Conservation (phyloP, 1,140 invertebrate species). For the Rhopalosiphum maidis region DNA sequence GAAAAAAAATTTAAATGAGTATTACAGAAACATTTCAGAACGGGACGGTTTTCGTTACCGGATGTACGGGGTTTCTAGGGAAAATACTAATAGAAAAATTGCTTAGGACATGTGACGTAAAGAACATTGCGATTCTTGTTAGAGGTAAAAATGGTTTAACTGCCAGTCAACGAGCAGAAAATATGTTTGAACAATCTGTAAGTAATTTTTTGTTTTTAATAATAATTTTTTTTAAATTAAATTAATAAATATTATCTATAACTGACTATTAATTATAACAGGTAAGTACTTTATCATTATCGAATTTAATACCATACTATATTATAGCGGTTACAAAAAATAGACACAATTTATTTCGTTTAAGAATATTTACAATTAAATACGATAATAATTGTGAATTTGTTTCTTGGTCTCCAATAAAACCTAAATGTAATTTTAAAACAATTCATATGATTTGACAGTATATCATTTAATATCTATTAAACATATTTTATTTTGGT, state of each 20-base stretch:
- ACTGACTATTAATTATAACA: too few species aligned
- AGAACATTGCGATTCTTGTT: not conserved
- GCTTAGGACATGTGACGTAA: conserved; percentile 73
- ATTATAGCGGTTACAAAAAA: too few species aligned
- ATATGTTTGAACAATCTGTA: conserved; percentile 62
- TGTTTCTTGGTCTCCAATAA: not conserved
- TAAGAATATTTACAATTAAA: not conserved
- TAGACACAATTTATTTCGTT: not conserved
- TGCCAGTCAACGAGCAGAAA: conserved; percentile 64
- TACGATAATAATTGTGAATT: not conserved
- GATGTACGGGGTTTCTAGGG: conserved; percentile 75
- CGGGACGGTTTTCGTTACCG: conserved; percentile 68
- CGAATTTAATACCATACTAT: too few species aligned
- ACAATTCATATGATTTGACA: too few species aligned
- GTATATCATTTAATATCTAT: too few species aligned
- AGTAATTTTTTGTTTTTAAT: conserved; percentile 46
- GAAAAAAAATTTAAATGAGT: not conserved
- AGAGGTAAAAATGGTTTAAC: not conserved
- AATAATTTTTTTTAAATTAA: too few species aligned
- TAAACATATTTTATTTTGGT: too few species aligned
- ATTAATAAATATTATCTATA: too few species aligned
- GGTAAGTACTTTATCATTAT: too few species aligned
- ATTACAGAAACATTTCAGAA: conserved; percentile 62
- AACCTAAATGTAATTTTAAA: too few species aligned
- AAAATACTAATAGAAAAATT: conserved; percentile 84